Percentiles rank a stretch among this genome's conserved stretches.
Evolutionary conservation across 2,113 vertebrate genomes (phyloP).

Genomic region (Aix galericulata): DNA sequence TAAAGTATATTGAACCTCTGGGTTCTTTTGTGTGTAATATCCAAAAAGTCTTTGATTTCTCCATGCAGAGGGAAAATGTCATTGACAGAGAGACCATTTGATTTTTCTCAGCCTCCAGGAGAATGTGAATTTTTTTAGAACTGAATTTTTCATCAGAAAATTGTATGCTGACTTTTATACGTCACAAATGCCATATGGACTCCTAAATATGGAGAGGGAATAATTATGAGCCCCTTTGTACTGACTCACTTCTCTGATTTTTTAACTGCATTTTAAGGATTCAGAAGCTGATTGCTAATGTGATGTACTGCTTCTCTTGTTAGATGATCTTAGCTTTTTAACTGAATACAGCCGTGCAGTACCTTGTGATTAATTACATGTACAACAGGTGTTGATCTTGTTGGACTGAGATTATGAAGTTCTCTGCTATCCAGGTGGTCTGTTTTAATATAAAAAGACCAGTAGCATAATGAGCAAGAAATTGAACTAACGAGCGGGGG

Average conservation of each 20-base stretch:
- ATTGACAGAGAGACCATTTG: slow-evolving; percentile 46
- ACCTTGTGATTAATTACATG: slow-evolving; percentile 65
- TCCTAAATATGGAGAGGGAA: slow-evolving; percentile 68
- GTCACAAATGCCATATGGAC: slow-evolving; percentile 71
- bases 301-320: slow-evolving; percentile 56
- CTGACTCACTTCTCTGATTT: slow-evolving; percentile 64
- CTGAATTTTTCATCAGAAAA: slow-evolving; percentile 60
- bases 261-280: slow-evolving; percentile 52
- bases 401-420: slow-evolving; percentile 67
- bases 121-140: slow-evolving; percentile 52
- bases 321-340: slow-evolving; percentile 61
- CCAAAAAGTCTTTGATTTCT: slow-evolving; percentile 9
- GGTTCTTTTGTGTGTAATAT: slow-evolving; percentile 7
- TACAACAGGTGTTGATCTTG: slow-evolving; percentile 72
- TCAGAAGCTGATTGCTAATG: slow-evolving; percentile 37
- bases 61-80: slow-evolving; percentile 22
- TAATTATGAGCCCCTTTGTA: slow-evolving; percentile 69
- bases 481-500: slow-evolving; percentile 50
- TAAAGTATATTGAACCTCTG: slow-evolving; percentile 27
- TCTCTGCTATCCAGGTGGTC: slow-evolving; percentile 71
- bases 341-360: slow-evolving; percentile 23
- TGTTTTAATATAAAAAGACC: slow-evolving; percentile 73
- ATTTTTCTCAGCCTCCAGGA: slow-evolving; percentile 41
- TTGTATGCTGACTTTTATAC: slow-evolving; percentile 66
- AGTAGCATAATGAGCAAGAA: slow-evolving; percentile 67